These are phyloP conservation scores for Drosophila virilis DNA, from an alignment of 1,140 invertebrate genomes.

Conservation along the genomic window DNA sequence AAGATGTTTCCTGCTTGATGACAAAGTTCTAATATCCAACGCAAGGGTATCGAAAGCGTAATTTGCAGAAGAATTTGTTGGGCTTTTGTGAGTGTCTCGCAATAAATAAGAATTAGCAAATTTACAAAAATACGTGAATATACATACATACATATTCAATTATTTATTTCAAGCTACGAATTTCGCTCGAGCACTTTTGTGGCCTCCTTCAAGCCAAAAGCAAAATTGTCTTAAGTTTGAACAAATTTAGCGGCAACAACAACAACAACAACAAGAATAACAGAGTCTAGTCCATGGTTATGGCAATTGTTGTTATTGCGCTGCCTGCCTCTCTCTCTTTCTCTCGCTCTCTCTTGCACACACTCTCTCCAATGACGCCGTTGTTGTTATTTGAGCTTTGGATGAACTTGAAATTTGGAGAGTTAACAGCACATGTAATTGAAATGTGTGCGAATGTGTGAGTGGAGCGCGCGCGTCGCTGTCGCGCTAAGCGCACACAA, in stretches of 20 bases:
- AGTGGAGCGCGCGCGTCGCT: constrained; percentile 3
- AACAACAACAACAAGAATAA: constrained; percentile 1
- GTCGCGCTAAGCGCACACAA: constrained; percentile 5
- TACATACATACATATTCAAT: constrained; percentile 1
- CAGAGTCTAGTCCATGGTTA: constrained; percentile 1
- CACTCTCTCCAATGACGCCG: background rate
- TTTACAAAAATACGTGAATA: too few species aligned
- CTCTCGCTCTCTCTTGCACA: background rate
- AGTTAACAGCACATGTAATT: constrained; percentile 56
- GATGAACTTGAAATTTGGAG: constrained; percentile 73
- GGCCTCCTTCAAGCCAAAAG: constrained; percentile 9
- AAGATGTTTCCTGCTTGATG: too few species aligned
- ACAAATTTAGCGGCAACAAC: constrained; percentile 18
- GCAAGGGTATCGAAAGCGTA: background rate
- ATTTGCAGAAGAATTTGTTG: background rate
- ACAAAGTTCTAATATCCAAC: too few species aligned
- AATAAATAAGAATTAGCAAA: too few species aligned
- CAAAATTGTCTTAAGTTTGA: constrained; percentile 14
- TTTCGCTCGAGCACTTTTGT: constrained; percentile 29
- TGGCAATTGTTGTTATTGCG: constrained; percentile 22
- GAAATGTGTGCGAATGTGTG: constrained; percentile 54
- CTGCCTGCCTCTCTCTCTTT: background rate
- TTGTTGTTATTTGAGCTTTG: constrained; percentile 45
- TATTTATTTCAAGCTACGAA: constrained; percentile 10
- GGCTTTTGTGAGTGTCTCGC: background rate